Base-by-base conservation (phyloP, 2,113 vertebrate species). In the Numida meleagris region DNA sequence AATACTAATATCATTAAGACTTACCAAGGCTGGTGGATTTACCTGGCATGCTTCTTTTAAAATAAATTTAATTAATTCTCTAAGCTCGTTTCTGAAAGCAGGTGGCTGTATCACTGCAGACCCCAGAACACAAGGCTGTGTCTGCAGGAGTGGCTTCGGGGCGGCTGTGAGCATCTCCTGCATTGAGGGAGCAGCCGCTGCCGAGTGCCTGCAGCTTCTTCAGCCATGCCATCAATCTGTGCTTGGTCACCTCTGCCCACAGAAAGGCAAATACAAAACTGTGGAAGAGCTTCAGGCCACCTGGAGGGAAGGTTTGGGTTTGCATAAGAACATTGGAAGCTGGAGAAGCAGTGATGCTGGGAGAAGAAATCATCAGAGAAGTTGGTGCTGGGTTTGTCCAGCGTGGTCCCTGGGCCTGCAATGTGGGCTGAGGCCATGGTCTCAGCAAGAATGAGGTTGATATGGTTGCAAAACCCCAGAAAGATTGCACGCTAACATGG, bases 1-100 rank as follows among this genome's bases (percentile, higher is more conserved):
- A 73, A 58, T 55, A 33, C 40, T 81, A 15, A 55, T 84, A 75
- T 74, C 58, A 73, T 80, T 91, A 82, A 61, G 55, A 66, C 48
- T 74, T 82, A 62, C n/a, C 58, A 75, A 62, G 94, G 42, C 50
- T 55, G 58, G 40, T 88, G 27, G 58, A 57, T 89, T 91, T 87
- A 55, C 14, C 50, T 75, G 78, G n/a, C 48, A 51, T 61, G 53
- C 34, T 89, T 91, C 24, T 80, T 89, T 91, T 86, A 71, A 91
- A 94, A 82, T 66, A 45, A 75, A 62, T 38, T 51, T 76, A 79
- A 62, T 71, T 51, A 63, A 73, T 77, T 88, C 84, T 62, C 40
- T 82, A 57, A 65, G 77, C 33, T 89, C 33, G 14, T 89, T 82
- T 84, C 33, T 6, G 45, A 80, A 87, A 82, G 24, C 40, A 79